These are phyloP conservation scores for Oriolus oriolus DNA, from an alignment of 2,113 vertebrate species.

Conservation along the genomic window DNA sequence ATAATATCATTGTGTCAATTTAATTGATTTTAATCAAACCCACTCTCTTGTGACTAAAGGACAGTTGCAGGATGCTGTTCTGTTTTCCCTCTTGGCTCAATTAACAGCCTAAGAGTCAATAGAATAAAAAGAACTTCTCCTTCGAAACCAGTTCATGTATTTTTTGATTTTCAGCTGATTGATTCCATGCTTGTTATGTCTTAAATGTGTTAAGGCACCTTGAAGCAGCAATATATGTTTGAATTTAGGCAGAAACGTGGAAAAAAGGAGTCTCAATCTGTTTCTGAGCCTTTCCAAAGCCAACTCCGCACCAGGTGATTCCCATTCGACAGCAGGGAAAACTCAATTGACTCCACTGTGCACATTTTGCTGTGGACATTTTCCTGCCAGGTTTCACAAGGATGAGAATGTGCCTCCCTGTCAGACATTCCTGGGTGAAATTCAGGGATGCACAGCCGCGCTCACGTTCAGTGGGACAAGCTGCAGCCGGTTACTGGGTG, in stretches of 20 bases:
- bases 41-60: not conserved
- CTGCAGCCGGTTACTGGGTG: not conserved
- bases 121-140: not conserved
- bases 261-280: not conserved
- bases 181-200: not conserved
- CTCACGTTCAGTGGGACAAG: accelerated
- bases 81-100: not conserved
- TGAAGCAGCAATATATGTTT: not conserved
- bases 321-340: not conserved
- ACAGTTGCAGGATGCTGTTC: not conserved
- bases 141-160: not conserved
- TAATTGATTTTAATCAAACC: not conserved
- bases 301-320: not conserved
- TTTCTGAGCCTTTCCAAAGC: not conserved
- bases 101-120: not conserved
- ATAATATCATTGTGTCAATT: not conserved
- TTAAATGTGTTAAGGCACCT: not conserved
- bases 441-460: not conserved
- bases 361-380: not conserved
- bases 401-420: not conserved
- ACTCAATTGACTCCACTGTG: not conserved
- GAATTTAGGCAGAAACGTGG: not conserved
- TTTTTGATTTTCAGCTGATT: not conserved
- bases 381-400: not conserved
- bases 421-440: not conserved